Evolutionary conservation across 2,888 invertebrate species (phyloP).

Genomic region (Drosophila barbarae): DNA sequence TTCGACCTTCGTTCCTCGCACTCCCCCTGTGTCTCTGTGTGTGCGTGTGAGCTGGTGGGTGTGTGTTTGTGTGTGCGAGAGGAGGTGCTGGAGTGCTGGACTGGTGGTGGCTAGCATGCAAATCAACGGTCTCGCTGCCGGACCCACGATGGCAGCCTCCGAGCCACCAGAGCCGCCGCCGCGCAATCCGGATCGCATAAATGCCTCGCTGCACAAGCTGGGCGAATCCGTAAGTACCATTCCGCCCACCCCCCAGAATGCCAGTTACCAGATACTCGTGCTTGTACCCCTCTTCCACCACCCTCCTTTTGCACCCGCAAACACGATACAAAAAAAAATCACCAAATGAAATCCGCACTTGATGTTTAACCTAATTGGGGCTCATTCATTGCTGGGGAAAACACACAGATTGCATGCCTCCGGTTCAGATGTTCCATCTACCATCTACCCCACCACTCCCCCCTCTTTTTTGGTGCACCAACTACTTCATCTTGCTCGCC

Average conservation of each 20-base stretch:
- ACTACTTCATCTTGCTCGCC: slow-evolving; percentile 11
- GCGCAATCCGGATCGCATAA: slow-evolving; percentile 80
- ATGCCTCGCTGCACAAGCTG: slow-evolving; percentile 80
- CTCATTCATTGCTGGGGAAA: slow-evolving; percentile 65
- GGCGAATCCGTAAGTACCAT: slow-evolving; percentile 79
- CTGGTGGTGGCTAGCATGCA: slow-evolving; percentile 74
- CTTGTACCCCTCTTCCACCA: slow-evolving; percentile 1
- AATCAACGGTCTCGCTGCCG: slow-evolving; percentile 79
- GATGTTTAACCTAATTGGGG: slow-evolving; percentile 71
- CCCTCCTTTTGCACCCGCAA: slow-evolving; percentile 12
- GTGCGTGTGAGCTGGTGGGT: slow-evolving; percentile 2
- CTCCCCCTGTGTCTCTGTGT: background rate
- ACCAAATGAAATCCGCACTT: slow-evolving; percentile 52
- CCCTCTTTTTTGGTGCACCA: slow-evolving; percentile 29
- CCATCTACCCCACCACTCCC: slow-evolving; percentile 1
- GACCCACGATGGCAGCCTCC: slow-evolving; percentile 80
- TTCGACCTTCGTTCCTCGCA: slow-evolving; percentile 15
- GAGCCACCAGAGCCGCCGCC: slow-evolving; percentile 80
- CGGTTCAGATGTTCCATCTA: slow-evolving; percentile 29
- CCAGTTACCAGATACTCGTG: slow-evolving; percentile 15
- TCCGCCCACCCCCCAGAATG: slow-evolving; percentile 11
- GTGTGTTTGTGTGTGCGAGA: slow-evolving; percentile 19
- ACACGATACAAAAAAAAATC: slow-evolving; percentile 23
- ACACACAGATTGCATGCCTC: slow-evolving; percentile 59
- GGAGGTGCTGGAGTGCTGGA: slow-evolving; percentile 14